A percentile compares a stretch with the other conserved stretches of the same genome.
These are phyloP conservation scores for Ploceus nigricollis DNA, from an alignment of 2,113 vertebrate species.

Conservation along the genomic window DNA sequence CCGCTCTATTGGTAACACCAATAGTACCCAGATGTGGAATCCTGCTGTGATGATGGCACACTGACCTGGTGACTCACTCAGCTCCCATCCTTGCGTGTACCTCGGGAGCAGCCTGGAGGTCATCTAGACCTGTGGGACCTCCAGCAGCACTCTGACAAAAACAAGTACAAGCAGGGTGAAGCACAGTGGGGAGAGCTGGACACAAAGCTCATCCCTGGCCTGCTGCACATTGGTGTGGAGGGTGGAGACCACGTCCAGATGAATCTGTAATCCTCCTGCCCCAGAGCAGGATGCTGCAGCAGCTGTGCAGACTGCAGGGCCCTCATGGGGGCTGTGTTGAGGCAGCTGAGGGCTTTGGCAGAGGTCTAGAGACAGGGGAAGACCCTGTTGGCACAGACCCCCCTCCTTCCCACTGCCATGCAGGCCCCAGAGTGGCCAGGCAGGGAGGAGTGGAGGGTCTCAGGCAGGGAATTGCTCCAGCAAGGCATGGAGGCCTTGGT, in stretches of 20 bases:
- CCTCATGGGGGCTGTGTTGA: background rate
- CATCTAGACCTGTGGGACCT: background rate
- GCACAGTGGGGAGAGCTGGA: background rate
- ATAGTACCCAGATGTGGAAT: background rate
- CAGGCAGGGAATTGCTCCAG: background rate
- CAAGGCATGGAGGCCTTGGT: accelerated
- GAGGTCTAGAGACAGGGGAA: too few relatives aligned
- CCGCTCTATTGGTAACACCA: too few relatives aligned
- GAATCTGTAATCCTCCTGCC: background rate
- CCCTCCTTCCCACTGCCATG: accelerated
- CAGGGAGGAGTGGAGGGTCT: background rate
- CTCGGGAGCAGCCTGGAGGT: background rate
- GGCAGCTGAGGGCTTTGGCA: background rate
- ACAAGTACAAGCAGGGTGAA: background rate
- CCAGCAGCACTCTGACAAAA: background rate
- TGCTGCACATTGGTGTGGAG: accelerated
- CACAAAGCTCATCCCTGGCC: background rate
- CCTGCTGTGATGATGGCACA: background rate
- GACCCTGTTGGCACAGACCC: background rate
- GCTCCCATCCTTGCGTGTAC: background rate
- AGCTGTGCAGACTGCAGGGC: background rate
- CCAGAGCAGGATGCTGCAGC: background rate
- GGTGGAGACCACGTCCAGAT: background rate
- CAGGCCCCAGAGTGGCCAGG: background rate
- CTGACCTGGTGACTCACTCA: background rate